These are phyloP conservation scores for Regulus satrapa DNA, from an alignment of 2,113 vertebrate species.

Conservation along the genomic window DNA sequence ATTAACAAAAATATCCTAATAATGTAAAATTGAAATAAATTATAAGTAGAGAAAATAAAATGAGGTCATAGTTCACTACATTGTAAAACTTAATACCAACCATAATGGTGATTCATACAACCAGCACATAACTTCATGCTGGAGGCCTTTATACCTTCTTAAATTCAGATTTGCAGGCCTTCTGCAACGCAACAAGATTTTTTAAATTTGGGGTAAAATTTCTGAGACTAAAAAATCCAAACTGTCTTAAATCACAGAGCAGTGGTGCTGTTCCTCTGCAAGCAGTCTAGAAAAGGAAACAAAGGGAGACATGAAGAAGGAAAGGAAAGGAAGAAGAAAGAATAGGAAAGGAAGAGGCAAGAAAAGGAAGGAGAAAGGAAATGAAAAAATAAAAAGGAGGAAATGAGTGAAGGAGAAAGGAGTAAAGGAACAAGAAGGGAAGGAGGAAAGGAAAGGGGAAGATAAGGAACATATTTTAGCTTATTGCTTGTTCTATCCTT, in stretches of 20 bases:
- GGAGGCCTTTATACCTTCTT: neutral
- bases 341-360: neutral
- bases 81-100: conserved; percentile 46
- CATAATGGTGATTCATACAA: conserved; percentile 21
- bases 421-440: too few species aligned
- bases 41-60: conserved; percentile 72
- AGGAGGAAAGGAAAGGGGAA: neutral
- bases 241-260: conserved; percentile 3
- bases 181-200: neutral
- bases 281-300: neutral
- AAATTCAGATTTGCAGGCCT: conserved; percentile 22
- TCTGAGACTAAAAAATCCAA: conserved; percentile 1
- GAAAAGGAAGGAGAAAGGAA: neutral
- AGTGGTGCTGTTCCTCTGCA: neutral
- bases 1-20: conserved; percentile 69
- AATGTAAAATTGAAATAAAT: conserved; percentile 76
- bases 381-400: neutral
- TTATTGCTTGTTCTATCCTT: conserved; percentile 53
- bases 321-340: neutral
- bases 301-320: neutral
- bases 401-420: neutral
- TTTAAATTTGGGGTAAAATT: neutral
- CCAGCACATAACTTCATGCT: conserved; percentile 9
- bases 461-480: neutral
- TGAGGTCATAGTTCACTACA: conserved; percentile 67